Evolutionary conservation across 2,797 vertebrate species (phyloP).

Genomic region (Sylvilagus floridanus): DNA sequence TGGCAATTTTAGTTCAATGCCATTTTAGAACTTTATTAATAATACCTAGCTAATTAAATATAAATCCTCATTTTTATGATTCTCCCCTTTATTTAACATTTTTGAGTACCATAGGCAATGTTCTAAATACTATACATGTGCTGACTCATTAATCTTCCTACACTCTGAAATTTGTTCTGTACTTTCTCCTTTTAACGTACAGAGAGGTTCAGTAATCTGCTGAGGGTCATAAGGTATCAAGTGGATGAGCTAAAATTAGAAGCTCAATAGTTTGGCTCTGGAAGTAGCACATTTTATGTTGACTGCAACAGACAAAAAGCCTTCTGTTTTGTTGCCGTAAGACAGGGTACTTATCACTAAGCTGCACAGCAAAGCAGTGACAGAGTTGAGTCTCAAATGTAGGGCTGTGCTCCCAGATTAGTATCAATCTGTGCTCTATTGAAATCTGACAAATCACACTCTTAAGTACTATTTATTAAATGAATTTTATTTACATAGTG

Average conservation of each 20-base stretch:
- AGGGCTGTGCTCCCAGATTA: neutral
- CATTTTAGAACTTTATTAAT: conserved; percentile 29
- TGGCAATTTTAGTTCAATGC: conserved; percentile 12
- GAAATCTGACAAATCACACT: conserved; percentile 9
- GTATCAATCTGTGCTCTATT: neutral
- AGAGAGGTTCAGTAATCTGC: neutral
- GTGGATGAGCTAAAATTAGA: neutral
- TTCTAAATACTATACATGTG: neutral
- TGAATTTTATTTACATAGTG: neutral
- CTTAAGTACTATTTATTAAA: neutral
- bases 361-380: neutral
- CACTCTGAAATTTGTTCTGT: neutral
- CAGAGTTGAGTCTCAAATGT: neutral
- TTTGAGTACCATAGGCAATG: neutral
- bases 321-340: neutral
- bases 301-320: neutral
- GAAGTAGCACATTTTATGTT: neutral
- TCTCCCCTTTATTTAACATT: neutral
- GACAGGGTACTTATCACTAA: neutral
- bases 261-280: neutral
- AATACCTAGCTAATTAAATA: neutral
- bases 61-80: conserved; percentile 11
- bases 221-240: neutral
- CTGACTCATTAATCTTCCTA: neutral
- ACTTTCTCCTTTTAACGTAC: neutral